Conservation (phyloP, 2,113 vertebrate species). For the Eclectus roratus region DNA sequence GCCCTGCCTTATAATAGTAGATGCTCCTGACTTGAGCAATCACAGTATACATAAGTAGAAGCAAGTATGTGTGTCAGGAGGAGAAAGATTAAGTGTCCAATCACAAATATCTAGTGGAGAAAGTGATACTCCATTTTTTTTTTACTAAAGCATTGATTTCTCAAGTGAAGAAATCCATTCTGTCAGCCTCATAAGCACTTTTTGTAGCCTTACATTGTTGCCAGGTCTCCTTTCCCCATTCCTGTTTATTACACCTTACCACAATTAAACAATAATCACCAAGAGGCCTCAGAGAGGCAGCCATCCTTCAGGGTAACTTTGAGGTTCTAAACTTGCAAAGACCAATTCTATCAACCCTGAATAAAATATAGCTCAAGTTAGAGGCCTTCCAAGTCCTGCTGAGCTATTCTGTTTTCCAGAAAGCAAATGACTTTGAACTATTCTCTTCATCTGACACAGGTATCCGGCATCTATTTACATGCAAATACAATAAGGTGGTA, state of each 20-base stretch:
- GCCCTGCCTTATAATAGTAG: neutral
- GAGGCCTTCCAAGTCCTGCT: neutral
- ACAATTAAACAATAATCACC: neutral
- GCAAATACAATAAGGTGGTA: neutral
- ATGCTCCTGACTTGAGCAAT: neutral
- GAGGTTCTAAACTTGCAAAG: neutral
- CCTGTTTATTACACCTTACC: neutral
- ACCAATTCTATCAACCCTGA: neutral
- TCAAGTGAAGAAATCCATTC: neutral
- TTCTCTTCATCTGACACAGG: neutral
- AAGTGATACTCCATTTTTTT: neutral
- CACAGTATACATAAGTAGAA: rapidly evolving
- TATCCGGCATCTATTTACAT: neutral
- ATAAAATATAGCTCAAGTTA: neutral
- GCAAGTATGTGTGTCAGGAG: neutral
- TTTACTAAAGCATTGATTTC: neutral
- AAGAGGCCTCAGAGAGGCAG: neutral
- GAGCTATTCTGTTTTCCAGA: neutral
- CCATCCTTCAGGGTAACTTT: neutral
- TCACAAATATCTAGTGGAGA: neutral
- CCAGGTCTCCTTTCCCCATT: neutral
- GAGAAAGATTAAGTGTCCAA: neutral
- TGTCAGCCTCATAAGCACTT: neutral
- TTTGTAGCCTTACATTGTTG: neutral
- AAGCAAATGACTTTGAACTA: neutral